phyloP scores from a whole-genome alignment of 2,113 vertebrate genomes.

The Pipa parva region DNA sequence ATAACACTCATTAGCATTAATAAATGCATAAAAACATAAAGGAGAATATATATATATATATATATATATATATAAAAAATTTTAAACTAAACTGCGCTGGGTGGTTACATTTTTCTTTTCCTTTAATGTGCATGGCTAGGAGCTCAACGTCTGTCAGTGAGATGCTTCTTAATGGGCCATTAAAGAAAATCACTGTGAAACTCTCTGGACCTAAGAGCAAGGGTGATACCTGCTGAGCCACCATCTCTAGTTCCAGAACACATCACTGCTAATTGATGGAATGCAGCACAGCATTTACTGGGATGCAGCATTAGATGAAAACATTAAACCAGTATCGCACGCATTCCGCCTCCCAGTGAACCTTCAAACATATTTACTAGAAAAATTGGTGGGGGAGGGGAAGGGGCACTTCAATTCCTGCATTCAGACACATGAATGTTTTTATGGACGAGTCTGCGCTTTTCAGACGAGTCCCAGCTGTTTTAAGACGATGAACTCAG shows the following conservation, averaged over 20 bases:
- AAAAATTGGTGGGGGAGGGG: too few relatives aligned
- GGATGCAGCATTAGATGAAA: conserved; percentile 1
- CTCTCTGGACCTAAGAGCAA: background rate
- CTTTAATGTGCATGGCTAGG: background rate
- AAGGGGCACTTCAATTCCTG: too few relatives aligned
- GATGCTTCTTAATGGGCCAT: conserved; percentile 2
- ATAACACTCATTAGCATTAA: conserved; percentile 24
- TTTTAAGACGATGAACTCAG: too few relatives aligned
- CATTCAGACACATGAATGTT: too few relatives aligned
- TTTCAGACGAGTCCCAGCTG: too few relatives aligned
- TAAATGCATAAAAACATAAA: conserved; percentile 18
- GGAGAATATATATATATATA: fast-evolving
- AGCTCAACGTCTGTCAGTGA: background rate
- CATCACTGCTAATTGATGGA: conserved; percentile 3
- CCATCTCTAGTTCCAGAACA: background rate
- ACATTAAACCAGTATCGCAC: too few relatives aligned
- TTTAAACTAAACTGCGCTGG: background rate
- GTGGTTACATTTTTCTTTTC: background rate
- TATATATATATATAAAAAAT: too few relatives aligned
- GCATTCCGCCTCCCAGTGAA: too few relatives aligned
- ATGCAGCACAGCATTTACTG: background rate
- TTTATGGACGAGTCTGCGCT: too few relatives aligned
- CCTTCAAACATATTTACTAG: too few relatives aligned
- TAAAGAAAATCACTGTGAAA: background rate
- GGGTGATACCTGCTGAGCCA: background rate